Evolutionary conservation across 1,140 invertebrate species (phyloP), one percentile per base, ranked within the genome.

Genomic region (Stenopsyche tienmushanensis): DNA sequence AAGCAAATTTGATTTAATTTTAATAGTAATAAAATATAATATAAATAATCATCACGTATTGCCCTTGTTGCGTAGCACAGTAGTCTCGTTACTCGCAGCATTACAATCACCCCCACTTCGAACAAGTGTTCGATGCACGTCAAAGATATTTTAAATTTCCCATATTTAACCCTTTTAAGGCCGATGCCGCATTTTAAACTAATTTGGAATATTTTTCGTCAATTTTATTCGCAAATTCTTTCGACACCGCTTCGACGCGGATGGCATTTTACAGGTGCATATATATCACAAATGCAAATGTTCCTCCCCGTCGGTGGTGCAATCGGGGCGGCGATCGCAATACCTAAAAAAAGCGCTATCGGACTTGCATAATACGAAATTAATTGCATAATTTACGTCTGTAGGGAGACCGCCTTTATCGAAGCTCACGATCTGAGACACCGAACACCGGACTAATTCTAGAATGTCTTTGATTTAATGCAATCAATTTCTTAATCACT

Each of bases 331-430:
- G 29, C 29, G 29, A 34, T 34, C 29, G 5, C 29, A 7, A 34
- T 7, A 34, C 13, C 29, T 34, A 13, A 34, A 47, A 47, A 47
- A 47, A 47, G 18, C 44, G 44, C 5, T 47, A 59, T 41, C 57
- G 57, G 15, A 59, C 64, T 49, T 39, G 45, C 50, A 60, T 66
- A 66, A 66, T 21, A 52, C 20, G 64, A 66, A 60, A 59, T 66
- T 66, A 66, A 66, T 66, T 60, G 64, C 64, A 53, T 60, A 59
- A 66, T 66, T 66, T 66, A 49, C 39, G 53, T 65, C 34, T 58
- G 17, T 23, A 10, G 54, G 44, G 42, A 25, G 24, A 24, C 29
- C 49, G n/a, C 17, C 15, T 5, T 21, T 23, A 64, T 64, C 62
- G 59, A 34, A 47, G 26, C n/a, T 25, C 59, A 17, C 42, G 10